Evolutionary conservation across 2,888 invertebrate species (phyloP), one percentile per base, ranked within the genome.

Genomic region (Acleris cristana): DNA sequence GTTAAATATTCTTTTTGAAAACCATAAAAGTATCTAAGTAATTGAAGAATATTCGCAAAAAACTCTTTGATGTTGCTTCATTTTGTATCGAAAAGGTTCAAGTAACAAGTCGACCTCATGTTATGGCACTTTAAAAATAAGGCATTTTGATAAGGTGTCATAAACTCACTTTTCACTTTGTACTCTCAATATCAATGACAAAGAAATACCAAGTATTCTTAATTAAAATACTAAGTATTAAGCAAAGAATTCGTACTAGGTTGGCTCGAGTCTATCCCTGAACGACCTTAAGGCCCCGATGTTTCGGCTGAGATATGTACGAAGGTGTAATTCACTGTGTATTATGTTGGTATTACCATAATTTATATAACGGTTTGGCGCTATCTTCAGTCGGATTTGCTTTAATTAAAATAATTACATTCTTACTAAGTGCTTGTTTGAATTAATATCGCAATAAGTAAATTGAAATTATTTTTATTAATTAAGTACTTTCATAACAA

Each of bases 231-330:
- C 23, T 44, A 23, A 45, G 57, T 56, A 44, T 44, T 21, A 51
- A 14, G 8, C 53, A 19, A 14, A 49, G 63, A 34, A 49, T 62
- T 34, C 5, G 30, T 62, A 45, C 16, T 1, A 16, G 54, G 23
- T 26, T 52, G 16, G 19, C 30, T 23, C 16, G 51, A 23, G 48
- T 45, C 23, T 26, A 40, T 40, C 14, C 40, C 12, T 30, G 44
- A 18, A 23, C 52, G 52, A 56, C 56, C 62, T 62, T 66, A 66
- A 62, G 66, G 61, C 55, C 34, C 44, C 26, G 66, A 62, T 66
- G 61, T 62, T 62, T 48, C 52, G 52, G 40, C 34, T 34, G 53
- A 62, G 53, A 66, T 61, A 63, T 26, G 58, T 21, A 51, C 56
- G 51, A 30, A 49, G 23, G 30, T 30, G 58, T 67, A 63, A 57